These are phyloP conservation scores for Notechis scutatus DNA, from an alignment of 2,113 vertebrate genomes.

Conservation along the genomic window DNA sequence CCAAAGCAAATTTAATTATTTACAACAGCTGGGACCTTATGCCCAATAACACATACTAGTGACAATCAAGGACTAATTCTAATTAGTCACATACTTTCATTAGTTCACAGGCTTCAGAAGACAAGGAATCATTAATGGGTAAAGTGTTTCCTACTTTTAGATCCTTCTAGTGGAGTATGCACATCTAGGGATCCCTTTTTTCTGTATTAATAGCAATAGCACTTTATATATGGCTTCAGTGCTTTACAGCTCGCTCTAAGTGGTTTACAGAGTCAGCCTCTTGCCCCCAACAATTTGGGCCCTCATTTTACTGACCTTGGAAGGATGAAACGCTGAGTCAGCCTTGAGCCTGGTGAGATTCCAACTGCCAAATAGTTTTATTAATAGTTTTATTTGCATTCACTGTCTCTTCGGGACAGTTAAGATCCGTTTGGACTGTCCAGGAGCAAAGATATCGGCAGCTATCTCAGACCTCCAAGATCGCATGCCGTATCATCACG, in stretches of 20 bases:
- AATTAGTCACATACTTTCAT: neutral
- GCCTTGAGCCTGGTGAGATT: too few relatives aligned
- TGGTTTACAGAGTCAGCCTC: too few relatives aligned
- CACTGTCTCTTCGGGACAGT: too few relatives aligned
- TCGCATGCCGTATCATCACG: too few relatives aligned
- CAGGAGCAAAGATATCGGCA: too few relatives aligned
- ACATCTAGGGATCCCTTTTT: neutral
- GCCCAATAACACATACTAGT: neutral
- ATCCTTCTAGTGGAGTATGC: neutral
- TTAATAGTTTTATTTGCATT: neutral
- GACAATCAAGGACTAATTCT: neutral
- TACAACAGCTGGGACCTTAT: neutral
- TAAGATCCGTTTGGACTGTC: too few relatives aligned
- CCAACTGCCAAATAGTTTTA: neutral
- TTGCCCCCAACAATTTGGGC: too few relatives aligned
- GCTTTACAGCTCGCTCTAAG: too few relatives aligned
- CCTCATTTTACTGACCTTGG: too few relatives aligned
- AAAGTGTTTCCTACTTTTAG: neutral
- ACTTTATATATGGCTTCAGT: too few relatives aligned
- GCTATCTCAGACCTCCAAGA: too few relatives aligned
- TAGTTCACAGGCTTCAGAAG: neutral
- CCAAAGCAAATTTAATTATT: neutral
- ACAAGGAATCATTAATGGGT: neutral
- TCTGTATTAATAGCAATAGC: neutral
- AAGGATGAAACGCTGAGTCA: too few relatives aligned